These are phyloP conservation scores for Celastrina argiolus DNA, from an alignment of 2,888 invertebrate species.

Conservation along the genomic window DNA sequence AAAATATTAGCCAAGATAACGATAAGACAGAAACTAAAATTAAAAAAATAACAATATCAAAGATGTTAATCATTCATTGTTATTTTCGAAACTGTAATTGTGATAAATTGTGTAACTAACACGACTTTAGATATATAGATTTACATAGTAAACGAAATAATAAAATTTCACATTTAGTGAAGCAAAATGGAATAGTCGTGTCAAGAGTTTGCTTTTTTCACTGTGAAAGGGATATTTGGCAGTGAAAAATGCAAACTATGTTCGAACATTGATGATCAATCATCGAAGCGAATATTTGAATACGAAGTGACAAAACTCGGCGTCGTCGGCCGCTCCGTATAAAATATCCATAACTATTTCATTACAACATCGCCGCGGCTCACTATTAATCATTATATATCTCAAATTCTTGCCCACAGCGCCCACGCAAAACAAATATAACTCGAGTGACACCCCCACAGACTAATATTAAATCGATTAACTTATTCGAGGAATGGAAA, in stretches of 20 bases:
- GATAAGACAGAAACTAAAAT: too few relatives aligned
- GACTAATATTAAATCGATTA: slow-evolving; percentile 8
- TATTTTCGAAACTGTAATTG: too few relatives aligned
- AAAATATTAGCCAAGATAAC: too few relatives aligned
- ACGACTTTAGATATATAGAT: too few relatives aligned
- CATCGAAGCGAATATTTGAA: neutral
- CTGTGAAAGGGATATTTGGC: neutral
- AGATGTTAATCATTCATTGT: too few relatives aligned
- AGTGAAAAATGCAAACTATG: neutral
- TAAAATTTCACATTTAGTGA: too few relatives aligned
- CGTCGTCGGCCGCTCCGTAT: neutral
- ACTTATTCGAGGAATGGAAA: neutral
- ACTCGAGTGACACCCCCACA: neutral
- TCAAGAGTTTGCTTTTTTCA: too few relatives aligned
- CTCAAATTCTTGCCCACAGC: neutral
- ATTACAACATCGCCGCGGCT: neutral
- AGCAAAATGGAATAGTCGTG: neutral
- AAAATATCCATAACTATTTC: neutral
- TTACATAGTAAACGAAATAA: too few relatives aligned
- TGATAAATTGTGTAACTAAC: too few relatives aligned
- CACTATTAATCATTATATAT: neutral
- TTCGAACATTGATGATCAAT: neutral
- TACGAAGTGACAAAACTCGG: neutral
- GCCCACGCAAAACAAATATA: neutral
- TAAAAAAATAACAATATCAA: too few relatives aligned